Conservation (phyloP, 2,797 vertebrate genomes). For the Mormyrus proboscirostris region DNA sequence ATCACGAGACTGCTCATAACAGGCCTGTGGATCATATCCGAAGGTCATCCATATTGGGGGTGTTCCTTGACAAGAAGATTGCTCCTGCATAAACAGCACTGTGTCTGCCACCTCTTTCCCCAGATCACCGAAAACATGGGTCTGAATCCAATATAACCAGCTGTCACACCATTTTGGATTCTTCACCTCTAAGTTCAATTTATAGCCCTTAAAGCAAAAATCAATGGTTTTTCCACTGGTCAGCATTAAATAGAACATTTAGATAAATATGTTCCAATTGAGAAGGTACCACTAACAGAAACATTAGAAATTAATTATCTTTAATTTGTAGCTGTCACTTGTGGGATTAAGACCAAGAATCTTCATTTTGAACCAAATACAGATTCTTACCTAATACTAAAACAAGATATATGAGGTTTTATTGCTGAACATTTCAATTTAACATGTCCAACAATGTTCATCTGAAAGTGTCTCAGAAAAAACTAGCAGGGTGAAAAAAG, state of each 20-base stretch:
- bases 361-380: neutral
- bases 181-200: neutral
- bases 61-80: too few relatives aligned
- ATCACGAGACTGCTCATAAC: too few relatives aligned
- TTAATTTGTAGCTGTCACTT: neutral
- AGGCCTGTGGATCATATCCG: too few relatives aligned
- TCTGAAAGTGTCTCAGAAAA: too few relatives aligned
- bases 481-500: too few relatives aligned
- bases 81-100: too few relatives aligned
- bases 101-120: too few relatives aligned
- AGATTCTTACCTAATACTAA: neutral
- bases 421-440: too few relatives aligned
- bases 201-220: neutral
- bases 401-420: neutral
- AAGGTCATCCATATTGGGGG: too few relatives aligned
- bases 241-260: neutral
- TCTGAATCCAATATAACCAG: neutral
- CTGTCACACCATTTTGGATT: neutral
- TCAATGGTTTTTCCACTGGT: neutral
- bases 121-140: neutral
- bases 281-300: neutral
- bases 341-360: neutral
- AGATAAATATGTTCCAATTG: neutral
- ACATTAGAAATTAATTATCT: neutral
- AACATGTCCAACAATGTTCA: too few relatives aligned